These are phyloP conservation scores for Ceratitis capitata DNA, from an alignment of 1,140 invertebrate genomes.

Conservation along the genomic window DNA sequence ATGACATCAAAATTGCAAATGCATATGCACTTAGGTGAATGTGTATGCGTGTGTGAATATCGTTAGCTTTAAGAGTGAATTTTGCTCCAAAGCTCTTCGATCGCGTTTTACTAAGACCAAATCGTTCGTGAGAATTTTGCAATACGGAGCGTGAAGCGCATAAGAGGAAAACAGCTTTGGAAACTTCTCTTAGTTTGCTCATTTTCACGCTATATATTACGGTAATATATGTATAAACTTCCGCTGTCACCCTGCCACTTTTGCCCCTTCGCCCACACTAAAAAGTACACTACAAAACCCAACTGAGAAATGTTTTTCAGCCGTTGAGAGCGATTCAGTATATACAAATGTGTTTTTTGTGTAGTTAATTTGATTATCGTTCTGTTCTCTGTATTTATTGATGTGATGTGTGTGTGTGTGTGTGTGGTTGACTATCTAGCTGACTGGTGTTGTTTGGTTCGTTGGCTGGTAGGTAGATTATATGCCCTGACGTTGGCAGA, in stretches of 20 bases:
- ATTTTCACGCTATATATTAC: not conserved
- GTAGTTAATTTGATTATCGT: slow-evolving; percentile 33
- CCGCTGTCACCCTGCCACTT: not conserved
- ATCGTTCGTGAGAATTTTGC: not conserved
- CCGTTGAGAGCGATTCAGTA: not conserved
- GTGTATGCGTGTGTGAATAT: too few species aligned
- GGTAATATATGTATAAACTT: not conserved
- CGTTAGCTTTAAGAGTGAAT: not conserved
- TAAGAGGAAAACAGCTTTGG: not conserved
- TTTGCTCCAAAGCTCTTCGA: not conserved
- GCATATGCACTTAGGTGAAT: too few species aligned
- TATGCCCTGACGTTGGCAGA: slow-evolving; percentile 37
- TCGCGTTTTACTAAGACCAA: not conserved
- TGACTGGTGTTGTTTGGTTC: not conserved
- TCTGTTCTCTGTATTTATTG: not conserved
- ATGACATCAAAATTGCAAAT: not conserved
- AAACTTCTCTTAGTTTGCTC: not conserved
- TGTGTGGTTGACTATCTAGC: not conserved
- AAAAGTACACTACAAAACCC: not conserved
- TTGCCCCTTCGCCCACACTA: not conserved
- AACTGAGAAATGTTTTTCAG: not conserved
- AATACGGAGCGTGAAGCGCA: not conserved
- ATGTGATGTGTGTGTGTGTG: not conserved
- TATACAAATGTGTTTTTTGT: not conserved
- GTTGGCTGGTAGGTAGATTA: slow-evolving; percentile 27